phyloP scores from a whole-genome alignment of 2,113 vertebrate species.

The Thalassoma bifasciatum region DNA sequence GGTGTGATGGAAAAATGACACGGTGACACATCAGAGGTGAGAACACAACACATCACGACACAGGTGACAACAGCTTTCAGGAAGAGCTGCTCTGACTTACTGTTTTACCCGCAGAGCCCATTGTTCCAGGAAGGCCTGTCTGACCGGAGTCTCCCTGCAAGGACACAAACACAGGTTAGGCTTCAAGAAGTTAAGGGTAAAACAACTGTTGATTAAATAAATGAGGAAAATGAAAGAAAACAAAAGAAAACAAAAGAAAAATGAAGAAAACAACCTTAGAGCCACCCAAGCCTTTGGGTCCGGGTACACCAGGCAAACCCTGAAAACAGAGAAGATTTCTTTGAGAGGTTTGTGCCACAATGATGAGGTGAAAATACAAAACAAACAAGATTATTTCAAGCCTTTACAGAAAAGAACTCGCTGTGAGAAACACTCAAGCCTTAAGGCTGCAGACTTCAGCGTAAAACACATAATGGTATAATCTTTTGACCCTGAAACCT shows the following conservation, averaged over 20 bases:
- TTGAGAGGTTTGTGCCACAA: neutral
- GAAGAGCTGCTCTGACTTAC: conserved; percentile 78
- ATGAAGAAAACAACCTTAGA: conserved; percentile 85
- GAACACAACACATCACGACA: conserved; percentile 17
- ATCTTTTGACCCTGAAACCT: conserved; percentile 37
- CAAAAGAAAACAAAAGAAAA: no score
- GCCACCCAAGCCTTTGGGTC: conserved; percentile 89
- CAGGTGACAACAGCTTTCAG: neutral
- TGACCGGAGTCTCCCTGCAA: conserved; percentile 88
- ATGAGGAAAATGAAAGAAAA: no score
- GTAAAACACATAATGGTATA: conserved; percentile 8
- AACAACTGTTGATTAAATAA: neutral
- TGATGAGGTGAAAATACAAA: neutral
- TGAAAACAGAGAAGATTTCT: conserved; percentile 69
- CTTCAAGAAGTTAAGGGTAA: neutral
- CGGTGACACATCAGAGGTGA: conserved; percentile 11
- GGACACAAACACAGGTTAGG: conserved; percentile 2
- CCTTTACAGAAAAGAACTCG: no score
- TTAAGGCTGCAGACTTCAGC: neutral
- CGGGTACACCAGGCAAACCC: conserved; percentile 92
- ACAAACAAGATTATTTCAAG: no score
- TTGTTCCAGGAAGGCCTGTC: conserved; percentile 86
- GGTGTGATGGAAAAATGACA: conserved; percentile 33
- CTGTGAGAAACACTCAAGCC: neutral
- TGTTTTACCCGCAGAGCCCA: conserved; percentile 92